These are phyloP conservation scores for Neogale vison DNA, from an alignment of 2,113 vertebrate genomes.

Conservation along the genomic window DNA sequence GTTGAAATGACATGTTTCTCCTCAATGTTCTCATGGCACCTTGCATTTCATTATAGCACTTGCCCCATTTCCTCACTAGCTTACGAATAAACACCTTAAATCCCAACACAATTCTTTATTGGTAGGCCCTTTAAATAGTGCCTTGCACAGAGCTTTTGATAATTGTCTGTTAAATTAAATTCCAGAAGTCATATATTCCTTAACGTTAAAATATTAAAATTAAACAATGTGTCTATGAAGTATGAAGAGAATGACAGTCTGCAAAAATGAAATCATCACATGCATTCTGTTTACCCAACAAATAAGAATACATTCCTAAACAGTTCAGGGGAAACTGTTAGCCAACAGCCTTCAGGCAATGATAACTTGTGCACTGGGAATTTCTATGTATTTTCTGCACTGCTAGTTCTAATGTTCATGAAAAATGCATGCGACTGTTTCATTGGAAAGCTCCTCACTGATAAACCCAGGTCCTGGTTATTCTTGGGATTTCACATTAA, in stretches of 20 bases:
- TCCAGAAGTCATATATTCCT: conserved; percentile 19
- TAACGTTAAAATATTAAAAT: conserved; percentile 37
- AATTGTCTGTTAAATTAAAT: neutral
- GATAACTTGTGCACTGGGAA: conserved; percentile 37
- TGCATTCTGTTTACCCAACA: conserved; percentile 45
- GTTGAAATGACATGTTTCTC: neutral
- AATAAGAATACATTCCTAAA: conserved; percentile 50
- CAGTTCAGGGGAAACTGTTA: conserved; percentile 35
- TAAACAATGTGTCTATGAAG: neutral
- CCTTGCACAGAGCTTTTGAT: neutral
- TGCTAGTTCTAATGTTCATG: conserved; percentile 60
- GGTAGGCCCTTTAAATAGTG: neutral
- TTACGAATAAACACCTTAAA: conserved; percentile 18
- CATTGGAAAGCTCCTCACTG: conserved; percentile 12
- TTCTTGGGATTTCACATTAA: neutral
- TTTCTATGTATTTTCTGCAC: conserved; percentile 66
- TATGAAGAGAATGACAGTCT: conserved; percentile 35
- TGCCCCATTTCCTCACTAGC: neutral
- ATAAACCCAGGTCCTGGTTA: neutral
- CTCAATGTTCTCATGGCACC: neutral
- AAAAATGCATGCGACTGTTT: conserved; percentile 68
- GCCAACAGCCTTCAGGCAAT: conserved; percentile 56
- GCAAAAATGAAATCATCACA: conserved; percentile 30
- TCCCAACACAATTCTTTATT: neutral
- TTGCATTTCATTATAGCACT: neutral